Evolutionary conservation across 2,888 invertebrate species (phyloP).

Genomic region (Plagiodera versicolora): DNA sequence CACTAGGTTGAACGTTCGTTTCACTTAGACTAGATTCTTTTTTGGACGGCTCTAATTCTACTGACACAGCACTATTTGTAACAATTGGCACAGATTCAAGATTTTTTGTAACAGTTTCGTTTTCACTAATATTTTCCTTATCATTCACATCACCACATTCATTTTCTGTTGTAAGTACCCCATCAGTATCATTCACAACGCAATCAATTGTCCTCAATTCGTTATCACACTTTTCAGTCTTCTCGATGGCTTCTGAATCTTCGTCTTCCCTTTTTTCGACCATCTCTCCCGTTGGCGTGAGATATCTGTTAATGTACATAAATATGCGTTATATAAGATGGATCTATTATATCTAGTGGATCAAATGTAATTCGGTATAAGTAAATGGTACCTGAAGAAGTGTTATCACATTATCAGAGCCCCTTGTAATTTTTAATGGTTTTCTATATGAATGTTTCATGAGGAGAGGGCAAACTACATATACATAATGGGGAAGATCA

Average conservation of each 20-base stretch:
- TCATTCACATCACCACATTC: conserved; percentile 37
- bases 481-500: too few relatives aligned
- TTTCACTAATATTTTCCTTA: conserved; percentile 42
- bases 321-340: too few relatives aligned
- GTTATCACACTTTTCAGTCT: conserved; percentile 31
- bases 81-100: conserved; percentile 51
- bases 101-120: conserved; percentile 41
- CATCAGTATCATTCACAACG: conserved; percentile 25
- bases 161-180: conserved; percentile 28
- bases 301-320: conserved; percentile 50
- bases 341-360: too few relatives aligned
- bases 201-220: conserved; percentile 25
- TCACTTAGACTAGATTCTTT: conserved; percentile 52
- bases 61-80: conserved; percentile 56
- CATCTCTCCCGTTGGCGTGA: conserved; percentile 66
- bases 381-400: too few relatives aligned
- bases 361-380: too few relatives aligned
- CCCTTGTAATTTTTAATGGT: too few relatives aligned
- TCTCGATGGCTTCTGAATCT: conserved; percentile 26
- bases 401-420: too few relatives aligned
- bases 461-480: too few relatives aligned
- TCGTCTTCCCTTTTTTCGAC: conserved; percentile 45
- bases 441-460: too few relatives aligned
- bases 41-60: conserved; percentile 58
- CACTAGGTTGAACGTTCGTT: conserved; percentile 41